A percentile compares a stretch with the other conserved stretches of the same genome.
Conservation (phyloP, 2,888 invertebrate genomes). For the Netelia inedita region DNA sequence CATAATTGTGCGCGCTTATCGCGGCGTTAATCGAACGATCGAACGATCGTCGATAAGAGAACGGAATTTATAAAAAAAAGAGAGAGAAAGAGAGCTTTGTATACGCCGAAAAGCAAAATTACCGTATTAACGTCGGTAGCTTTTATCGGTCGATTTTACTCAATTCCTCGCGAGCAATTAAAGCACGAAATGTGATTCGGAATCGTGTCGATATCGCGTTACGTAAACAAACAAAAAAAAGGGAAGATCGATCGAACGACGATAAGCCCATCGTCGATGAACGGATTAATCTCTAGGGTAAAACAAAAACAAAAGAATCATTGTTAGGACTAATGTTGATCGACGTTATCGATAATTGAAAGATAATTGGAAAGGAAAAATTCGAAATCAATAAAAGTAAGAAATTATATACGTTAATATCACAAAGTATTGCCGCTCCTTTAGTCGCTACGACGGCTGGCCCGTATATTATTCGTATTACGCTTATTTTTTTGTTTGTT, state of each 20-base stretch:
- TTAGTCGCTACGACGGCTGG: constrained; percentile 52
- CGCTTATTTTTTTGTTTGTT: constrained; percentile 45
- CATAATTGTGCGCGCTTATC: constrained; percentile 25
- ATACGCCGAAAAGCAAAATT: constrained; percentile 1
- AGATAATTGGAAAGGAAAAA: constrained; percentile 35
- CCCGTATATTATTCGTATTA: constrained; percentile 62
- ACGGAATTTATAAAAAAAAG: no score
- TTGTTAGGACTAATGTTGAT: constrained; percentile 34
- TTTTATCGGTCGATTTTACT: not conserved
- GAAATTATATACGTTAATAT: constrained; percentile 80
- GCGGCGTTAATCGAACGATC: constrained; percentile 14
- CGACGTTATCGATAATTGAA: not conserved
- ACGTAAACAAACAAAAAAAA: constrained; percentile 10
- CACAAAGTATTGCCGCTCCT: constrained; percentile 79
- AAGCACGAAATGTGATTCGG: constrained; percentile 1
- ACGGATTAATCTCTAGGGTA: constrained; percentile 51
- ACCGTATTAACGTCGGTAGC: constrained; percentile 2
- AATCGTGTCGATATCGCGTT: not conserved
- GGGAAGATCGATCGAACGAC: constrained; percentile 15
- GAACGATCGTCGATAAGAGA: constrained; percentile 1
- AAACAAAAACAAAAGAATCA: constrained; percentile 24
- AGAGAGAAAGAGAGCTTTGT: constrained; percentile 9
- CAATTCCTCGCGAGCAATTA: constrained; percentile 19
- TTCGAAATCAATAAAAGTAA: constrained; percentile 66
- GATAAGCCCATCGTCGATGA: constrained; percentile 22